Conservation (phyloP, 2,888 invertebrate species). For the Eupeodes luniger region DNA sequence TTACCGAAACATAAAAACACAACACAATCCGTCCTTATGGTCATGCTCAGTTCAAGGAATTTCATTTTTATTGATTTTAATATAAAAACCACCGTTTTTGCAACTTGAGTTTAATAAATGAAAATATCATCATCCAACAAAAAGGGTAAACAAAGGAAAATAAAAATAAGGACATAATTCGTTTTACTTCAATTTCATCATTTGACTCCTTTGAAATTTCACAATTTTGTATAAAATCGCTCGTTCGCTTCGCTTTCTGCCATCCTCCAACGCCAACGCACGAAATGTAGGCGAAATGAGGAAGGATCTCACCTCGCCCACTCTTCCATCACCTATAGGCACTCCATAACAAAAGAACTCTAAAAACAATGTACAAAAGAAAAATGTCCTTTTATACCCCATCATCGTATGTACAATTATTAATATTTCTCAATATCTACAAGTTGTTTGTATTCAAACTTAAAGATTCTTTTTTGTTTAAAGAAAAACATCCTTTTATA, state of each 20-base stretch:
- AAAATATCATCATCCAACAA: neutral
- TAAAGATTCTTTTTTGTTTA: constrained; percentile 34
- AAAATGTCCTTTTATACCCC: constrained; percentile 6
- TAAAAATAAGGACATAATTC: neutral
- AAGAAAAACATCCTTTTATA: constrained; percentile 9
- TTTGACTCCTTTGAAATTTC: constrained; percentile 8
- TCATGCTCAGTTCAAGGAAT: constrained; percentile 21
- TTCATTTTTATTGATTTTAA: constrained; percentile 21
- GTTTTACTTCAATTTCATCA: constrained; percentile 10
- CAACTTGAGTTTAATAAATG: neutral
- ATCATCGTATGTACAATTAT: constrained; percentile 2
- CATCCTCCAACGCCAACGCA: too few relatives aligned
- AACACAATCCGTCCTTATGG: constrained; percentile 10
- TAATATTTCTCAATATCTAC: constrained; percentile 50
- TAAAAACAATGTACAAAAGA: neutral
- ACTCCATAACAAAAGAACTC: constrained; percentile 4
- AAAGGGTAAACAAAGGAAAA: neutral
- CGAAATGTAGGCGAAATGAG: neutral
- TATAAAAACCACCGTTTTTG: neutral
- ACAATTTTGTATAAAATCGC: neutral
- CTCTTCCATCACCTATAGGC: neutral
- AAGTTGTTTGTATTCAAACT: constrained; percentile 63
- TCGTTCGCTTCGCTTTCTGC: neutral
- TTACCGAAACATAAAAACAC: constrained; percentile 13
- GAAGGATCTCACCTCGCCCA: neutral